A percentile compares a stretch with the other conserved stretches of the same genome.
Conservation (phyloP, 2,888 invertebrate genomes). For the Habroteleia sp. region DNA sequence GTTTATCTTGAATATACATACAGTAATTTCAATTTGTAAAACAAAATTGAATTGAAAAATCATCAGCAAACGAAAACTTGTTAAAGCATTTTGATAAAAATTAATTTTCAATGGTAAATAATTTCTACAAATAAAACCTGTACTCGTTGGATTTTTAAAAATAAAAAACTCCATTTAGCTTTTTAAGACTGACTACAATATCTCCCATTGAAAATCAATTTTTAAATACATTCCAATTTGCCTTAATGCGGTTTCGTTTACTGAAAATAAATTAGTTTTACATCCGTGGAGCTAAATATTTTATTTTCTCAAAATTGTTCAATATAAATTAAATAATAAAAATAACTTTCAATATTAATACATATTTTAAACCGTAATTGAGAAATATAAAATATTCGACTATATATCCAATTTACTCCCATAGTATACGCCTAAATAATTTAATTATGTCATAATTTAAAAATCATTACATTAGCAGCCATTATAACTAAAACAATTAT, state of each 20-base stretch:
- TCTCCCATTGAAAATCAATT: slow-evolving; percentile 16
- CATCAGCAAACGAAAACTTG: slow-evolving; percentile 54
- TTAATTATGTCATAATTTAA: too few relatives aligned
- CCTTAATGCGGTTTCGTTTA: slow-evolving; percentile 57
- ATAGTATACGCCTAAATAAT: too few relatives aligned
- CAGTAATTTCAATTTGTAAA: too few relatives aligned
- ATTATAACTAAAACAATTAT: too few relatives aligned
- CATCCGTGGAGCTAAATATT: neutral
- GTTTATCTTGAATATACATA: too few relatives aligned
- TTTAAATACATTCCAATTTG: slow-evolving; percentile 51
- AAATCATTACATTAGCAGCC: too few relatives aligned
- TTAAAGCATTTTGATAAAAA: slow-evolving; percentile 52
- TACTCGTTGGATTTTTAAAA: too few relatives aligned
- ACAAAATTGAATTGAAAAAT: slow-evolving; percentile 6
- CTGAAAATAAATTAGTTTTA: slow-evolving; percentile 39
- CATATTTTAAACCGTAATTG: too few relatives aligned
- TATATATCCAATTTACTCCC: too few relatives aligned
- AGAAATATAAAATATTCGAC: neutral
- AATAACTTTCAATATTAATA: neutral
- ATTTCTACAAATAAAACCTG: too few relatives aligned
- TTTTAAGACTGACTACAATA: slow-evolving; percentile 37
- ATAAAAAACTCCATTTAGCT: too few relatives aligned
- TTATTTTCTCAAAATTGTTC: slow-evolving; percentile 20
- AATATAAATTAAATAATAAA: neutral
- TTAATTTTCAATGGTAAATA: too few relatives aligned